phyloP scores from a whole-genome alignment of 1,140 invertebrate genomes.

The Zophobas atratus region DNA sequence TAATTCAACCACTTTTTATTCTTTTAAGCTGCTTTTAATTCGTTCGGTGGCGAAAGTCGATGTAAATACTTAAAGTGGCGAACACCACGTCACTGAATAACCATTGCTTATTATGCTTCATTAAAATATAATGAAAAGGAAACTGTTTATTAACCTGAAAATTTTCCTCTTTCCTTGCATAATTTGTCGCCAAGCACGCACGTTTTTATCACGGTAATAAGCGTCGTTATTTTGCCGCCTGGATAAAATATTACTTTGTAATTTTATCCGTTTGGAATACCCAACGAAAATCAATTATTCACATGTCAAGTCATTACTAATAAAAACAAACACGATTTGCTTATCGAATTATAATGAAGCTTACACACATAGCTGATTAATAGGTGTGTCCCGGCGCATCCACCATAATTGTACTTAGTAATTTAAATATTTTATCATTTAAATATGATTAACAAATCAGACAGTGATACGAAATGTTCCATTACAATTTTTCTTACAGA shows the following conservation, averaged over 20 bases:
- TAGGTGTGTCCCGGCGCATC: slow-evolving; percentile 9
- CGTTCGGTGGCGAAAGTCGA: background rate
- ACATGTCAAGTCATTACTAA: background rate
- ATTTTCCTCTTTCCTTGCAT: slow-evolving; percentile 31
- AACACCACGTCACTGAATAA: slow-evolving; percentile 7
- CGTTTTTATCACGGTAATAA: slow-evolving; percentile 27
- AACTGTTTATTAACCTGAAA: slow-evolving; percentile 24
- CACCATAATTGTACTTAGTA: slow-evolving; percentile 1
- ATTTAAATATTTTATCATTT: no score
- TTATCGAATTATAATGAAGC: background rate
- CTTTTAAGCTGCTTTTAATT: background rate
- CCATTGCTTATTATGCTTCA: slow-evolving; percentile 10
- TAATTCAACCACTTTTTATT: no score
- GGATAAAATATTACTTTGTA: slow-evolving; percentile 14
- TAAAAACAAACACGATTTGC: background rate
- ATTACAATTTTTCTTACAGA: no score
- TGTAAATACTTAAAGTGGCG: background rate
- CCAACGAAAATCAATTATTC: slow-evolving; percentile 12
- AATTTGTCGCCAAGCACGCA: slow-evolving; percentile 36
- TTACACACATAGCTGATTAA: background rate
- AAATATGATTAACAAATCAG: no score
- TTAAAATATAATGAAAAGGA: slow-evolving; percentile 29
- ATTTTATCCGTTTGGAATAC: slow-evolving; percentile 17
- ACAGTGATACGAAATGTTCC: no score
- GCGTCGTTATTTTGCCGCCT: slow-evolving; percentile 29